phyloP scores from a whole-genome alignment of 2,797 vertebrate species.

The Meriones psammophilus region DNA sequence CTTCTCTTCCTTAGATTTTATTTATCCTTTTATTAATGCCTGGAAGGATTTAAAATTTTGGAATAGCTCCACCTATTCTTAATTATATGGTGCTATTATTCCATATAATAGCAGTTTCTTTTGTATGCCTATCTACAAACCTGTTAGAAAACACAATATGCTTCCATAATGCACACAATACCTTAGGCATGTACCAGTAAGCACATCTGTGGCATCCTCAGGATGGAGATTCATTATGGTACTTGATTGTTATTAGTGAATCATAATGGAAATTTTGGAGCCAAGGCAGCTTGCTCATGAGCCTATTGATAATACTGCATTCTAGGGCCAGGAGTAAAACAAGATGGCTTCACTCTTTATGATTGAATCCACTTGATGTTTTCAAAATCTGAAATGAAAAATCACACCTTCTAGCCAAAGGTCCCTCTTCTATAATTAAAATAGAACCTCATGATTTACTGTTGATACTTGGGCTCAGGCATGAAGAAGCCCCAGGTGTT shows the following conservation, averaged over 20 bases:
- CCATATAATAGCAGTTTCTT: conserved; percentile 46
- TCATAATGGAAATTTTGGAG: not conserved
- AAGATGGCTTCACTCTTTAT: conserved; percentile 22
- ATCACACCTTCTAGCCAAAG: conserved; percentile 6
- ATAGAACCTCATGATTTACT: not conserved
- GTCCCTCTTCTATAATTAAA: conserved; percentile 20
- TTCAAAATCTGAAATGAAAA: conserved; percentile 61
- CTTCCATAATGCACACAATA: not conserved
- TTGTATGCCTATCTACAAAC: not conserved
- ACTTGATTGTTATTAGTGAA: conserved; percentile 42
- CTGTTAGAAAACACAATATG: not conserved
- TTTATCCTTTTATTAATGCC: not conserved
- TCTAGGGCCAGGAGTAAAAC: conserved; percentile 39
- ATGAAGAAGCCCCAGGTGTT: not conserved
- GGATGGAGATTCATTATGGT: not conserved
- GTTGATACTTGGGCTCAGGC: not conserved
- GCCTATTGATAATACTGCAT: not conserved
- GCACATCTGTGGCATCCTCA: not conserved
- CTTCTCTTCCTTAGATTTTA: not conserved
- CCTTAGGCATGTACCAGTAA: not conserved
- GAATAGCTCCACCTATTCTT: conserved; percentile 7
- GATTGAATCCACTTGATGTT: conserved; percentile 36
- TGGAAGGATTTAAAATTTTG: conserved; percentile 32
- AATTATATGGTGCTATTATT: conserved; percentile 15
- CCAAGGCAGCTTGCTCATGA: not conserved